Base-by-base conservation (phyloP, 2,888 invertebrate genomes). In the Trachelus iudaicus region DNA sequence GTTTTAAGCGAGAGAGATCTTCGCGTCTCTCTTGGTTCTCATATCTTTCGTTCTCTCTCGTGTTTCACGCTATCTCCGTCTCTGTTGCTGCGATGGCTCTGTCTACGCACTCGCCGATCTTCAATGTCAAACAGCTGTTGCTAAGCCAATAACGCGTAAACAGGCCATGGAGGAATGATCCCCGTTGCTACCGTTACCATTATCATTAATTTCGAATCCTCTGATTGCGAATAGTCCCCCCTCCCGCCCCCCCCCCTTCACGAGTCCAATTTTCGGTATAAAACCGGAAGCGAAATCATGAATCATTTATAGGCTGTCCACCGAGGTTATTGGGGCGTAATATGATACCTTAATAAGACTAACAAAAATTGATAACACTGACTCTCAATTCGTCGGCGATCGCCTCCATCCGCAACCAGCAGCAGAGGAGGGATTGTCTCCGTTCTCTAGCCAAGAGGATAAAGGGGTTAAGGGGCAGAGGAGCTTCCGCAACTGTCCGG, bases 101-200 rank as follows among this genome's bases (percentile, higher is more conserved):
- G 78, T 82, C 79, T 37, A 73, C 75, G 75, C 76, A 69, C 37
- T 71, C 75, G 74, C 40, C 73, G 56, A 69, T 79, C 79, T 81
- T 84, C 84, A 86, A 85, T 86, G 88, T 83, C 87, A 85, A 87
- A 88, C 87, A 87, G 86, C 86, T 87, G 88, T 88, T 88, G 89
- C 89, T 85, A 88, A 85, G 88, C 87, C 86, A 87, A 87, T 75
- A 75, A 75, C 77, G 80, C 79, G 75, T 76, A 75, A 81, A 78
- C 83, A 79, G 79, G 23, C 56, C 56, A 56, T 56, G 56, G 56
- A 56, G 56, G 9, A 23, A 23, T 23, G 56, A 56, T 56, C 56
- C 23, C 56, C 56, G 9, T 56, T 56, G 56, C 56, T 56, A 56
- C 56, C 9, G 9, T 23, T 56, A 56, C 56, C 56, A 56, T 56